Evolutionary conservation across 2,797 vertebrate species (phyloP), one percentile per base, ranked within the genome.

Genomic region (Ficedula albicollis): DNA sequence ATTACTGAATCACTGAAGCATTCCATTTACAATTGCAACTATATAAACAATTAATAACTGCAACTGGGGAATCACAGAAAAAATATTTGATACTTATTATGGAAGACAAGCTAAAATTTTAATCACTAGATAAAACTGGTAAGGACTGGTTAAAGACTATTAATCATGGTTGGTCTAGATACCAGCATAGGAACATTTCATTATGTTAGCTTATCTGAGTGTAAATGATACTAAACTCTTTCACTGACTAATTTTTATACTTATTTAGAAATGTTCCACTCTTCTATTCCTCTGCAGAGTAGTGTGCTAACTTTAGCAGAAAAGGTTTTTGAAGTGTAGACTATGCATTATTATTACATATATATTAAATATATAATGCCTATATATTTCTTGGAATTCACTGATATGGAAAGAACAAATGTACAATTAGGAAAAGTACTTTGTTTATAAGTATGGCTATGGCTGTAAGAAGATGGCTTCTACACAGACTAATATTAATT

Each of bases 1-100:
- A 97, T 98, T 98, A 96, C 64, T 93, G 94, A 97, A 96, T 96
- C 95, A 93, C 75, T 95, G 96, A 97, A 94, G 92, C 94, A 91
- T 97, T 96, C 93, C 27, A 89, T 97, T 96, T 91, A 84, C 86
- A 94, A 97, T 93, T 94, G 92, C 93, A 95, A 91, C 95, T 87
- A 80, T 84, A 89, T 91, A 96, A 96, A 96, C 93, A 96, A 97
- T 97, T 96, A 97, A 97, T 97, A 97, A 96, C 96, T 90, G 70
- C 77, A 87, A 92, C 38, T 83, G 27, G 93, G 15, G 41, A 34
- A 92, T 73, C 30, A 59, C 20, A 74, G 60, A 73, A 89, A 74
- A 91, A 83, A 48, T 73, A 83, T 67, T 82, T 80, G 41, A 67
- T 72, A 70, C 32, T 89, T 85, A 60, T 20, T 81, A 4, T 48